Conservation (phyloP, 2,113 vertebrate species). For the human (Homo sapiens) region GRCh38 chr6:105582501-105583000, state of each 20-base stretch:
- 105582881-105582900: not conserved
- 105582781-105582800: not conserved
- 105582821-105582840: not conserved
- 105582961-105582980: not conserved
- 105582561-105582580: not conserved
- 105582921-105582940: not conserved
- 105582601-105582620: not conserved
- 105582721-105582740: not conserved
- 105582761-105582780: not conserved
- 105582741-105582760: not conserved
- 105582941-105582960: not conserved
- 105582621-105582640: not conserved
- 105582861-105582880: not conserved
- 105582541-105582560: not conserved
- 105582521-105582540: not conserved
- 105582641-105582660: constrained; percentile 3
- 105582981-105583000: not conserved
- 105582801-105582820: not conserved
- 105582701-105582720: not conserved
- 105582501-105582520: not conserved
- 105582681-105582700: not conserved
- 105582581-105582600: not conserved
- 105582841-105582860: not conserved
- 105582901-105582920: not conserved
- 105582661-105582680: not conserved